Evolutionary conservation across 2,888 invertebrate genomes (phyloP).

Genomic region (Troilus luridus): DNA sequence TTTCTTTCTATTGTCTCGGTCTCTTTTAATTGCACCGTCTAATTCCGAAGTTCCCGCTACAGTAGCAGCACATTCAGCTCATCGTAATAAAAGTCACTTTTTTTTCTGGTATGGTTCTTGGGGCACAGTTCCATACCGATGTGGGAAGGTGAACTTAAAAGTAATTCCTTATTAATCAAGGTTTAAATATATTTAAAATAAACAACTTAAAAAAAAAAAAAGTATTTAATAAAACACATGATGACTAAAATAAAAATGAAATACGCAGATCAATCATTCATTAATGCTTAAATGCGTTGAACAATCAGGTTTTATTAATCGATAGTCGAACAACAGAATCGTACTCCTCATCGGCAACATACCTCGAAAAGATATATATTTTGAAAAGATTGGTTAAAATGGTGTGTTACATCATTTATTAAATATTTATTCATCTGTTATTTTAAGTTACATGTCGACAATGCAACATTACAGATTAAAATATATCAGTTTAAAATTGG

Average conservation of each 20-base stretch:
- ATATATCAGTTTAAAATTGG: not conserved
- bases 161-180: no score
- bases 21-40: no score
- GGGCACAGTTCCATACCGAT: no score
- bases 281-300: not conserved
- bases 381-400: not conserved
- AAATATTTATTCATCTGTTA: slow-evolving; percentile 38
- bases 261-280: not conserved
- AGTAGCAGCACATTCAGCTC: no score
- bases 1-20: no score
- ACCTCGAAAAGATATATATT: not conserved
- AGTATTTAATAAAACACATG: not conserved
- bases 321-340: no score
- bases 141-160: no score
- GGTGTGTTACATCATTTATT: not conserved
- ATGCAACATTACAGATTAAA: not conserved
- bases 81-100: no score
- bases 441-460: no score
- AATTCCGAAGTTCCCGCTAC: no score
- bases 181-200: not conserved
- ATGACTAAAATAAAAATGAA: not conserved
- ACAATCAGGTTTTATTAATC: not conserved
- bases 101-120: no score
- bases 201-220: not conserved
- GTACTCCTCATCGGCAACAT: not conserved